These are phyloP conservation scores for Amblyraja radiata DNA, from an alignment of 2,797 vertebrate species.

Conservation along the genomic window DNA sequence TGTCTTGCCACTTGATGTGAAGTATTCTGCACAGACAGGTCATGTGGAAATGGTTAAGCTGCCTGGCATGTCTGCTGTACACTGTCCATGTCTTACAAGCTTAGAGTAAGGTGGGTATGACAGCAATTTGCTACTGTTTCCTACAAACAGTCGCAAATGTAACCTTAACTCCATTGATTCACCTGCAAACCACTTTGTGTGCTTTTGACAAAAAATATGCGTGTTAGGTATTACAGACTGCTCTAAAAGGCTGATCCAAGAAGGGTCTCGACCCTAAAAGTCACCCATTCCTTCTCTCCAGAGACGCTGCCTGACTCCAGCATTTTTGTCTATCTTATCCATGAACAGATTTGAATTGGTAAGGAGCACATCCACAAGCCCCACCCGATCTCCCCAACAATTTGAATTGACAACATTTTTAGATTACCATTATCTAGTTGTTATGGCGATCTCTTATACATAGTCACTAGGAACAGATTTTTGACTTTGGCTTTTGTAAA, in stretches of 20 bases:
- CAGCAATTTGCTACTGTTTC: too few species aligned
- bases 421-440: neutral
- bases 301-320: too few species aligned
- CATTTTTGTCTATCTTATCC: too few species aligned
- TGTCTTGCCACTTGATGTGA: too few species aligned
- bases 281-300: too few species aligned
- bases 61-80: too few species aligned
- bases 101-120: too few species aligned
- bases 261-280: too few species aligned
- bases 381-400: neutral
- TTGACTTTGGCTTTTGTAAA: slow-evolving; percentile 5
- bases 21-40: too few species aligned
- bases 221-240: neutral
- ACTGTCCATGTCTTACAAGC: too few species aligned
- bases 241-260: neutral
- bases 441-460: neutral
- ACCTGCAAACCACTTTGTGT: neutral
- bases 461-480: neutral
- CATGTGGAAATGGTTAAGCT: too few species aligned
- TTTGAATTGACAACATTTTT: neutral
- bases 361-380: neutral
- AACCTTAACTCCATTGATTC: neutral
- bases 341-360: neutral
- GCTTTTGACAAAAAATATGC: neutral
- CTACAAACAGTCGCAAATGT: neutral